Evolutionary conservation across 1,140 invertebrate species (phyloP), one percentile per base, ranked within the genome.

Genomic region (Diploscapter pachys): DNA sequence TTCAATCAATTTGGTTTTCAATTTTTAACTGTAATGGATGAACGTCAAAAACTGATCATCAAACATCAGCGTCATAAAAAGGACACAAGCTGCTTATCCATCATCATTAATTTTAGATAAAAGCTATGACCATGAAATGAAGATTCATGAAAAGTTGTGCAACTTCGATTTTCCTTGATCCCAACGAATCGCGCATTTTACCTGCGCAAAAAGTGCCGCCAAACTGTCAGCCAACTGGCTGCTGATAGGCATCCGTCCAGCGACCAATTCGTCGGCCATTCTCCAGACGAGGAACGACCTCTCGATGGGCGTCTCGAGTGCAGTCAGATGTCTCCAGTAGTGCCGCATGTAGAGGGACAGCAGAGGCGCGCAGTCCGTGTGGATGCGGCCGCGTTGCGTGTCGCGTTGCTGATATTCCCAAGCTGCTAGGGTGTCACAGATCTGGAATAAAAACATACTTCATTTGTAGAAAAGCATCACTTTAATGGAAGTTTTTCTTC

Each of bases 171-270:
- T 31, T 31, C 31, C 31, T 31, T 31, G 31, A 11, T 70, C 51
- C 31, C 4, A 9, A 51, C 51, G 49, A 55, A 77, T 56, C 13
- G 67, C 72, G 50, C 70, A 73, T 48, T 53, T 71, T n/a, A 80
- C 48, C 63, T 82, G 81, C 53, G 81, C 81, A 64, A 80, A 82
- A 2, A 82, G 63, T 4, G 81, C 81, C 59, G 74, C 77, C 31
- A 82, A 65, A 66, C 81, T 78, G 54, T 82, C 81, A 52, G 80
- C 81, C 11, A 82, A 64, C 67, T 82, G 80, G 70, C 73, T 79
- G 52, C 71, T 75, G 51, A 81, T 51, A 4, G 81, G 81, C 9
- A 82, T 56, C 61, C 81, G 75, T 62, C 80, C 81, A 13, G 64
- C 67, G 8, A 75, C 75, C 31, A 82, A 67, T 59, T 82, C 81